A percentile compares a stretch with the other conserved stretches of the same genome.
phyloP scores from a whole-genome alignment of 2,888 invertebrate species.

The Polyommatus iphigenia region DNA sequence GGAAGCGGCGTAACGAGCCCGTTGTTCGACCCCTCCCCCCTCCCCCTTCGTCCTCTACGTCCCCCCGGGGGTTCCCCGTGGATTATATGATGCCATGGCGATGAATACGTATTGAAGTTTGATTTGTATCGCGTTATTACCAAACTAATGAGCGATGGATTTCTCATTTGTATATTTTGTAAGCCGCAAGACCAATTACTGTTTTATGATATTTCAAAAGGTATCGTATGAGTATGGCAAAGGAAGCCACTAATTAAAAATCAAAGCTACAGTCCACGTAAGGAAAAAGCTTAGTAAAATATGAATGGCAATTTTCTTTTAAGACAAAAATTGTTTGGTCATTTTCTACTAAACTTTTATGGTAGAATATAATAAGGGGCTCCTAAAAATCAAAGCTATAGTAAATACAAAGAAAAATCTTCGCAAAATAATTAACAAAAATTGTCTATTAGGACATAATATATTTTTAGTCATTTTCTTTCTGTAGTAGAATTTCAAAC shows the following conservation, averaged over 20 bases:
- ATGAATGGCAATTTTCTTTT: not conserved
- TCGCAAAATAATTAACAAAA: not conserved
- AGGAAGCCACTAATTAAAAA: not conserved
- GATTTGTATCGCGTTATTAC: conserved; percentile 52
- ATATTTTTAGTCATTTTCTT: not conserved
- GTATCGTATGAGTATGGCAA: not conserved
- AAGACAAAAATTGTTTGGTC: not conserved
- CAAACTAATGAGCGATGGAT: conserved; percentile 27
- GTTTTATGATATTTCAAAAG: not conserved
- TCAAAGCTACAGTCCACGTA: not conserved
- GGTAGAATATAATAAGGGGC: too few species aligned
- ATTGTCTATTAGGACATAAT: too few species aligned
- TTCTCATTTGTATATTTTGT: conserved; percentile 5
- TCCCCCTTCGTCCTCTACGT: conserved; percentile 40
- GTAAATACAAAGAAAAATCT: not conserved
- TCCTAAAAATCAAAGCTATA: not conserved
- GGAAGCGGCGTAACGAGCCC: conserved; percentile 77
- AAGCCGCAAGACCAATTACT: not conserved
- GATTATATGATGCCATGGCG: conserved; percentile 71
- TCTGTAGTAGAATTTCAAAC: not conserved
- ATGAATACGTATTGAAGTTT: conserved; percentile 67
- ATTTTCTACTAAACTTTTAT: too few species aligned
- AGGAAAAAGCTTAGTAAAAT: not conserved
- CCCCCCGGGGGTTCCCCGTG: conserved; percentile 44
- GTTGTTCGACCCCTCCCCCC: conserved; percentile 63